Base-by-base conservation (phyloP, 2,797 vertebrate genomes). In the Epinephelus coioides region DNA sequence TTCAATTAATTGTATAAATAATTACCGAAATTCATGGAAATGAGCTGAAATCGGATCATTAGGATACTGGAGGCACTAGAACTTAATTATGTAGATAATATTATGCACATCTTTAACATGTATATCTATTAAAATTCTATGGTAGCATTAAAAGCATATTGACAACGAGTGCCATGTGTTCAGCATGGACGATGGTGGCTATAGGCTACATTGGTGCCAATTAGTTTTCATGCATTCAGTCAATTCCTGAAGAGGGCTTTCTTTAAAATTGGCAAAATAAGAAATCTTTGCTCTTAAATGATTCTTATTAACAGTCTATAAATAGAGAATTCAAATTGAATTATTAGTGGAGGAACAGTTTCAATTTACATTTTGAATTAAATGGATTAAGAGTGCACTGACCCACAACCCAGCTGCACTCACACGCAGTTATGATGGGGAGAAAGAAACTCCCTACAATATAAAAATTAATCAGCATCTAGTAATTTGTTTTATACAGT, bases 331-430 rank as follows among this genome's bases (percentile, higher is more conserved):
- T 76, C 53, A 21, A 27, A 66, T 18, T 3, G 11, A 74, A 59
- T 81, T 72, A 77, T 76, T 47, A 69, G 54, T 27, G 56, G 63
- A 54, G 3, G 15, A 69, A 65, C 50, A 5, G 10, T 71, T 78
- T 82, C 25, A 77, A 78, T 85, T 75, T 69, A 21, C 46, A 51
- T 69, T 65, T 67, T 78, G 61, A 79, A 84, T 80, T 43, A 74
- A 76, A 68, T 50, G 25, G 50, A 74, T 70, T 59, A 38, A 82
- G 11, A 78, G 68, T 21, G 49, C 43, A 11, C 50, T 73, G 82
- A 80, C 85, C 82, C 49, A 56, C 49, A 46, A 30, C 60, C 38
- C 27, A 18, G 44, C 47, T 30, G 19, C 25, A 27, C 61, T 21
- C 62, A 15, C 19, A 44, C n/a, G 0, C 60, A 34, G 55, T 0